Base-by-base conservation (phyloP, 2,797 vertebrate genomes). In the Carcharodon carcharias region DNA sequence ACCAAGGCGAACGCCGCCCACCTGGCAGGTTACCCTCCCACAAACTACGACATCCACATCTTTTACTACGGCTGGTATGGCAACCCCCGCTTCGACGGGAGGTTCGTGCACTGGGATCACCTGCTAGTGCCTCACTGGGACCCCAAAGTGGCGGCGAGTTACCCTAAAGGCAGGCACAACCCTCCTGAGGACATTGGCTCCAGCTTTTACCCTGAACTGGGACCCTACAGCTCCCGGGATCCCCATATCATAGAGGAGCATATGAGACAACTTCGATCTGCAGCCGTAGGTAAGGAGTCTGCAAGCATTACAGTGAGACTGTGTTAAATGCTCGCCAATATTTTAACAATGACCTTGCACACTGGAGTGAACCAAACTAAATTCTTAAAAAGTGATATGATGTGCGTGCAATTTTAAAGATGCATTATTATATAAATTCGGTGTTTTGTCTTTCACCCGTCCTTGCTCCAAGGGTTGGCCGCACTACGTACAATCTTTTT, bases 121-220 rank as follows among this genome's bases (percentile, higher is more conserved):
- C 98, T 98, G 96, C 98, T 99, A 96, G 98, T 99, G 71, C 98
- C 98, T 3, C 98, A 99, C 97, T 99, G 99, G 99, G 99, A 99
- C 97, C 98, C 98, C 88, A 99, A 99, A 97, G 98, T 99, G 96
- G 98, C 99, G 0, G 98, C 98, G 97, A 98, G 98, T 97, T 99
- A 99, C 96, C 98, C 99, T n/a, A 98, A 98, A 97, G 98, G 99
- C 85, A 98, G 98, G 96, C 99, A 99, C 97, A 98, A 97, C 96
- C 98, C 99, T 1, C 98, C 99, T 1, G 98, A 99, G 9, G 98
- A 99, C 97, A 97, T 99, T 96, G 98, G 98, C 58, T 98, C 98
- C 96, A 98, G 98, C 96, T 99, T 98, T 97, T 99, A 98, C 97
- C 98, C 98, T 0, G 98, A 98, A 67, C 98, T 99, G 45, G 98